Base-by-base conservation (phyloP, 2,888 invertebrate species). In the Lottia gigantea region DNA sequence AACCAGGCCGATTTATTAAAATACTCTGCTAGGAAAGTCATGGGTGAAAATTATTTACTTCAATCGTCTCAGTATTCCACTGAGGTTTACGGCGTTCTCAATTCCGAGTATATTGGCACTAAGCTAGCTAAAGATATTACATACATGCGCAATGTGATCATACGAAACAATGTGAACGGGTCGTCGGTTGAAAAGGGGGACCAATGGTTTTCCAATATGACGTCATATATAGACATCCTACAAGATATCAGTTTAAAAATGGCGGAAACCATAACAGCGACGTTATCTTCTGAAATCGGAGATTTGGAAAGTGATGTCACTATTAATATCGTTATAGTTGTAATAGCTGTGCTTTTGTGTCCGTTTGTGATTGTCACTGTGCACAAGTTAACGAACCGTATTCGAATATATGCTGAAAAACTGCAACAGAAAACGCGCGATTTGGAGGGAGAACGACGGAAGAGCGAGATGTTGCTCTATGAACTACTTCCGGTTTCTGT, bases 401-500 rank as follows among this genome's bases (percentile, higher is more conserved):
- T 71, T 19, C 73, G 71, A 62, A 55, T 66, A 15, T 73, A 71
- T 46, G 73, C 73, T n/a, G 45, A 25, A 14, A 71, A 19, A 14
- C 70, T 74, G 0, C 71, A 75, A 64, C 73, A 78, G 61, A 73
- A 78, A 46, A 79, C 79, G 1, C 67, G 67, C 31, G 76, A 72
- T 23, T 68, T 80, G 19, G 76, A 74, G 25, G 61, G 73, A 12
- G 80, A 80, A 61, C 74, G 80, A 12, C 74, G 76, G 49, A 68
- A 80, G 23, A 80, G 75, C 62, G 78, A 81, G 65, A 73, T 66
- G n/a, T 67, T 81, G 4, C 66, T 81, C 25, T 74, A 74, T 70
- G 76, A 80, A 66, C 70, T 81, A 40, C 73, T 81, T 49, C 81
- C 81, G 31, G 67, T 72, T 12, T 63, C 73, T 14, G 77, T 81